Evolutionary conservation across 2,797 vertebrate species (phyloP), one percentile per base, ranked within the genome.

Genomic region (Todus mexicanus): DNA sequence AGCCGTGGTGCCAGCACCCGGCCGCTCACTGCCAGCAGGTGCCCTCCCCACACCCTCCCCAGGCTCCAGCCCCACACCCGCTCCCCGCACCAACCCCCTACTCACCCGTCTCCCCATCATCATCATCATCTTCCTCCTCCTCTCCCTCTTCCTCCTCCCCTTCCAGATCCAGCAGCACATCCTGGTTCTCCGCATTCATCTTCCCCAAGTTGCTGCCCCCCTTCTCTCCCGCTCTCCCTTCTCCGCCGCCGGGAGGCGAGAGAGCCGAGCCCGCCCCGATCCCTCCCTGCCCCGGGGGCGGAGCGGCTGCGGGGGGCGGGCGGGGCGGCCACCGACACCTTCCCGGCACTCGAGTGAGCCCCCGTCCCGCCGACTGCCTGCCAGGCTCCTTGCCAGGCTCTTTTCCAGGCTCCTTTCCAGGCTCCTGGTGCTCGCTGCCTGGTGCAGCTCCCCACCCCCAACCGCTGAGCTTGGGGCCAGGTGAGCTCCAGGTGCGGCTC

Each of bases 81-180:
- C 38, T 38, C 19, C 26, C 57, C 20, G 26, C 23, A 10, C 26
- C 84, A 59, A 48, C 59, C 45, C 61, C 25, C 43, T 42, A 75
- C 96, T 96, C 91, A 97, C 96, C 96, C 35, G 33, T 90, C 37
- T 96, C 96, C 45, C 91, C 95, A 42, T 96, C 95, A 20, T 85
- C 90, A 4, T 85, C 82, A 3, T 81, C 88, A 0, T 81, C 92
- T 2, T 59, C 84, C 5, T 73, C 90, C 16, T 48, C 90, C 4
- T 29, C 84, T 3, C 25, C 88, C 2, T 74, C 94, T 25, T 89
- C 93, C 23, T 81, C 94, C 40, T 75, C 94, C 31, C 54, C 88
- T 15, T 93, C 95, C 83, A 93, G 59, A 29, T 93, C 93, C 93
- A 96, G 90, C 76, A 97, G 76, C 74, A 96, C 94, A 18, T 94